Evolutionary conservation across 1,140 invertebrate species (phyloP).

Genomic region (Anadara kagoshimensis): DNA sequence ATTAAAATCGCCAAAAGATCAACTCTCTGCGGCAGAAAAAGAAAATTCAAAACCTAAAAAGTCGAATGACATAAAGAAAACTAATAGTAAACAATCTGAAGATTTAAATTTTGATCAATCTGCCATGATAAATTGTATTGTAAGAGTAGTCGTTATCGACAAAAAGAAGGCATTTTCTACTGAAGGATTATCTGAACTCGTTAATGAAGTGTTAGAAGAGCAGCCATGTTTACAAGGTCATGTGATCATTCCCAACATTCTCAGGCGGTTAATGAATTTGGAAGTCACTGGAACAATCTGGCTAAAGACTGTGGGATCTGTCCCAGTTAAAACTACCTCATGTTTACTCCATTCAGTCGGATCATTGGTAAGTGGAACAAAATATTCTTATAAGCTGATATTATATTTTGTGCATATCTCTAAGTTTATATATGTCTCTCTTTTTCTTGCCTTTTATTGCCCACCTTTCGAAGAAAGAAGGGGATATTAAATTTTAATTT

Average conservation of each 20-base stretch:
- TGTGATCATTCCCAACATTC: slow-evolving; percentile 54
- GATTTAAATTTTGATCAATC: too few relatives aligned
- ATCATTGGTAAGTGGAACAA: slow-evolving; percentile 40
- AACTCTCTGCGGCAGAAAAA: slow-evolving; percentile 34
- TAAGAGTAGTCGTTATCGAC: slow-evolving; percentile 62
- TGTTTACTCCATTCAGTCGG: slow-evolving; percentile 41
- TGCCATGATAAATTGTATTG: slow-evolving; percentile 48
- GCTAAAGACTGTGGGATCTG: slow-evolving; percentile 54
- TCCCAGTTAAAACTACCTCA: not conserved
- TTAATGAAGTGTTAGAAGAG: slow-evolving; percentile 45
- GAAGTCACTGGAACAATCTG: slow-evolving; percentile 56
- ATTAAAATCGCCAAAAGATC: slow-evolving; percentile 58
- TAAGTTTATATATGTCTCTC: too few relatives aligned
- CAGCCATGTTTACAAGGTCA: slow-evolving; percentile 55
- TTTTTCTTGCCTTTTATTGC: too few relatives aligned
- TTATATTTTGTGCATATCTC: too few relatives aligned
- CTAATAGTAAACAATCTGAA: too few relatives aligned
- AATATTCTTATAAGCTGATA: not conserved
- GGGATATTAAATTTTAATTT: too few relatives aligned
- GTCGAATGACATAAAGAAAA: slow-evolving; percentile 26
- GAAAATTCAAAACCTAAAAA: slow-evolving; percentile 21
- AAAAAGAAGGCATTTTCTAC: slow-evolving; percentile 42
- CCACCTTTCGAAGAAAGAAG: too few relatives aligned
- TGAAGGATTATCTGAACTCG: slow-evolving; percentile 40
- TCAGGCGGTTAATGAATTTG: slow-evolving; percentile 54